phyloP scores from a whole-genome alignment of 2,113 vertebrate genomes.

The Strix aluco region DNA sequence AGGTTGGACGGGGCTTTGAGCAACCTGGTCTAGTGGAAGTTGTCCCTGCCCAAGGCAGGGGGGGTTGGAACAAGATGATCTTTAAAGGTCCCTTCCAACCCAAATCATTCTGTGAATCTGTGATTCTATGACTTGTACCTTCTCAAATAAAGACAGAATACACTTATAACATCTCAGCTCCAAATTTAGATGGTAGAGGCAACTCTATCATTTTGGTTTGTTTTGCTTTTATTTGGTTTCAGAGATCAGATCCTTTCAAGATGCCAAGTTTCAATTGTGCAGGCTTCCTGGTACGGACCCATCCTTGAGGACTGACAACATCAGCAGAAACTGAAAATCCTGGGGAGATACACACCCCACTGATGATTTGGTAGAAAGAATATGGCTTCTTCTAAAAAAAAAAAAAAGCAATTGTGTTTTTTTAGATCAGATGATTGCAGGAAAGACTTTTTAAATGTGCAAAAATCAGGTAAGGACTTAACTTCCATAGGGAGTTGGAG shows the following conservation, averaged over 20 bases:
- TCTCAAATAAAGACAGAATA: not conserved
- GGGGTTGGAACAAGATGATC: not conserved
- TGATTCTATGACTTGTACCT: not conserved
- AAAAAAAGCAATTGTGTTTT: not conserved
- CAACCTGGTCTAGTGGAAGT: not conserved
- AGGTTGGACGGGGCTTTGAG: not conserved
- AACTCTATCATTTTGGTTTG: not conserved
- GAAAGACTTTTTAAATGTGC: not conserved
- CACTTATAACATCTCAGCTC: not conserved
- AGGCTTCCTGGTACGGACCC: not conserved
- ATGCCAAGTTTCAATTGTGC: not conserved
- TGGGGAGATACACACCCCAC: not conserved
- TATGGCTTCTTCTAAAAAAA: not conserved
- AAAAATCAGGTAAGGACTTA: not conserved
- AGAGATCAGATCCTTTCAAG: not conserved
- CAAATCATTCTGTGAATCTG: not conserved
- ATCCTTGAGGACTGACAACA: not conserved
- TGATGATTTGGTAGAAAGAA: not conserved
- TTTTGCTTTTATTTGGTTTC: not conserved
- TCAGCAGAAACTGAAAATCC: not conserved
- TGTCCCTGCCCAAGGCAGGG: not conserved
- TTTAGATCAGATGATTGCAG: not conserved
- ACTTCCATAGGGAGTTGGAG: not conserved
- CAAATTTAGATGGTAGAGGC: not conserved
- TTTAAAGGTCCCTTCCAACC: not conserved